Evolutionary conservation across 2,797 vertebrate species (phyloP).

Genomic region (Pyrrhura leucotis): DNA sequence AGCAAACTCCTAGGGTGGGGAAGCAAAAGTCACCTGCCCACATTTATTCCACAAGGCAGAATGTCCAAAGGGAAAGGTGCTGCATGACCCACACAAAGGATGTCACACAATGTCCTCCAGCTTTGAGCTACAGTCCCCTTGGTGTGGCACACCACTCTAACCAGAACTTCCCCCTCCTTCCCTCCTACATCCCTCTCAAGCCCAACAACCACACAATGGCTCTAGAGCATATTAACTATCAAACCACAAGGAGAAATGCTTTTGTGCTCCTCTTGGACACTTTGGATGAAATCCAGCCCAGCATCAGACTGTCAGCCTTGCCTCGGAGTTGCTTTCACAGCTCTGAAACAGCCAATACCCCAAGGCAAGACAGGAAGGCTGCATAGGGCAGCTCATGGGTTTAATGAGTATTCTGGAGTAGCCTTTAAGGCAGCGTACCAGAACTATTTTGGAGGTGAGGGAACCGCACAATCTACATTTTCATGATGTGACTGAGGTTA

Average conservation of each 20-base stretch:
- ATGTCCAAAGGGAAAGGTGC: neutral
- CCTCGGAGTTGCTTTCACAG: neutral
- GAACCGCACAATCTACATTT: neutral
- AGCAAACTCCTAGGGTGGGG: neutral
- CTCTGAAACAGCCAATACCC: neutral
- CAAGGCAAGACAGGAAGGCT: neutral
- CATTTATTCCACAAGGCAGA: neutral
- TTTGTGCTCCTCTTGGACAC: neutral
- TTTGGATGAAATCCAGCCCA: neutral
- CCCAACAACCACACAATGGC: fast-evolving
- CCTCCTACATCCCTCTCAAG: neutral
- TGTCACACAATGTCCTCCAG: neutral
- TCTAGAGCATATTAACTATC: neutral
- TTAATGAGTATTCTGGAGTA: neutral
- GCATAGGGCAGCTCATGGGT: neutral
- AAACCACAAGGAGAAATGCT: neutral
- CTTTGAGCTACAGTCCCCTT: neutral
- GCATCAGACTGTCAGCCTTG: neutral
- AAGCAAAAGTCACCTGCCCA: neutral
- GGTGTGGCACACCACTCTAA: neutral
- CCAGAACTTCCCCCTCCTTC: neutral
- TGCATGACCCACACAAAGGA: neutral
- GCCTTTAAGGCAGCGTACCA: neutral
- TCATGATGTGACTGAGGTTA: neutral
- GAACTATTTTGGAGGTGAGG: neutral